Conservation (phyloP, 2,888 invertebrate species). For the Nezara viridula region DNA sequence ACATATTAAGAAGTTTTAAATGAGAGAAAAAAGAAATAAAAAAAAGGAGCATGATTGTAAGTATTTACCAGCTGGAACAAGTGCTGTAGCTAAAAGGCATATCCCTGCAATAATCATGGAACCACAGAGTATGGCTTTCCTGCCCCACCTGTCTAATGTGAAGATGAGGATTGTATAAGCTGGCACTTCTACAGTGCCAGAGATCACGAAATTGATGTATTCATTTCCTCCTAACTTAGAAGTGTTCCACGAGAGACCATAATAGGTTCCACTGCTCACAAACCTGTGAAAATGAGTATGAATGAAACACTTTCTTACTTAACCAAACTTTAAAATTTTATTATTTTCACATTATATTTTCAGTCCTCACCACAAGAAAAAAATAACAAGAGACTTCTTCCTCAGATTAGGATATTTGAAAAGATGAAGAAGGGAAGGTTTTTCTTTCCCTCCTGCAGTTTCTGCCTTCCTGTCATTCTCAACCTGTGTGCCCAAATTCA, state of each 20-base stretch:
- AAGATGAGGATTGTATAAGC: conserved; percentile 78
- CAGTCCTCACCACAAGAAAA: conserved; percentile 79
- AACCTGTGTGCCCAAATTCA: conserved; percentile 61
- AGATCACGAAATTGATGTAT: conserved; percentile 80
- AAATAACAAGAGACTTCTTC: conserved; percentile 77
- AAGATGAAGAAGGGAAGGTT: conserved; percentile 66
- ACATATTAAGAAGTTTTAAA: too few species aligned
- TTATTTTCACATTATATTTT: not conserved
- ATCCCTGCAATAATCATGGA: conserved; percentile 78
- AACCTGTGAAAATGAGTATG: conserved; percentile 70
- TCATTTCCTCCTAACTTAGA: conserved; percentile 80
- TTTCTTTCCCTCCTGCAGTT: conserved; percentile 53
- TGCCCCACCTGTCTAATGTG: conserved; percentile 79
- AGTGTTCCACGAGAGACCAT: conserved; percentile 83
- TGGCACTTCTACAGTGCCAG: conserved; percentile 83
- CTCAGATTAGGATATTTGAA: conserved; percentile 77
- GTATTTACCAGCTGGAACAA: conserved; percentile 73
- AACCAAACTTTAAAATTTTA: not conserved
- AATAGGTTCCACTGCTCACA: conserved; percentile 83
- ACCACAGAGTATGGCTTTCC: conserved; percentile 78
- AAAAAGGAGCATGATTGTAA: not conserved
- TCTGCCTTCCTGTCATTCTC: conserved; percentile 65
- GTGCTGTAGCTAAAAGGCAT: conserved; percentile 73
- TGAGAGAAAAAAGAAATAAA: not conserved
- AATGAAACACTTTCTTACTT: not conserved